phyloP scores from a whole-genome alignment of 1,140 invertebrate species.

The Apis dorsata region DNA sequence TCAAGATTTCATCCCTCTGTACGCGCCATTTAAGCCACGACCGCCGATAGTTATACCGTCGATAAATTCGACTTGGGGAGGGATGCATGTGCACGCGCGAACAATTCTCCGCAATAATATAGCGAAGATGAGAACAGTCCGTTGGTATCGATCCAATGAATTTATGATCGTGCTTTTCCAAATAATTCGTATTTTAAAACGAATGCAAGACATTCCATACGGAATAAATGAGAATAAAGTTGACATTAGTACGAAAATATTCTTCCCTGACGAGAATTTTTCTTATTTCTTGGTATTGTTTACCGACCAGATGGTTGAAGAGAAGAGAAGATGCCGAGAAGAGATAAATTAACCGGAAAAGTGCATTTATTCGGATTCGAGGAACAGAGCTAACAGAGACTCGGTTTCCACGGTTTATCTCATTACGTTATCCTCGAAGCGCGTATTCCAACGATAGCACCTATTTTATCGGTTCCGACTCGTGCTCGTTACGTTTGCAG shows the following conservation, averaged over 20 bases:
- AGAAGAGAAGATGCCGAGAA: not conserved
- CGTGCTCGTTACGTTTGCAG: not conserved
- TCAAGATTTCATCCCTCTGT: constrained; percentile 44
- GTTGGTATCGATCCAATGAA: not conserved
- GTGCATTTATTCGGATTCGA: no score
- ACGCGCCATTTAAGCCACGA: constrained; percentile 15
- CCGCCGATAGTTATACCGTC: not conserved
- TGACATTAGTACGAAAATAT: no score
- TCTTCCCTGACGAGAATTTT: no score
- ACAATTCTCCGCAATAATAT: not conserved
- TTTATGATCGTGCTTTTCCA: not conserved
- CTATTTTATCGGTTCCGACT: no score
- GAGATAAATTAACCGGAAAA: not conserved
- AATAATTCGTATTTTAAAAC: not conserved
- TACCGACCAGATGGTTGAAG: not conserved
- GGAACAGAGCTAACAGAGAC: no score
- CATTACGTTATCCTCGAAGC: no score
- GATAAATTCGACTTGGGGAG: not conserved
- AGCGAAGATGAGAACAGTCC: not conserved
- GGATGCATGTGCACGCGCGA: no score
- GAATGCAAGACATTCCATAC: no score
- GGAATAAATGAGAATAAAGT: no score
- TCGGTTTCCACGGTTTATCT: no score
- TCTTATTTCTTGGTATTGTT: not conserved
- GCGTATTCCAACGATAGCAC: no score